Conservation (phyloP, 2,113 vertebrate genomes). For the Sturnus vulgaris region DNA sequence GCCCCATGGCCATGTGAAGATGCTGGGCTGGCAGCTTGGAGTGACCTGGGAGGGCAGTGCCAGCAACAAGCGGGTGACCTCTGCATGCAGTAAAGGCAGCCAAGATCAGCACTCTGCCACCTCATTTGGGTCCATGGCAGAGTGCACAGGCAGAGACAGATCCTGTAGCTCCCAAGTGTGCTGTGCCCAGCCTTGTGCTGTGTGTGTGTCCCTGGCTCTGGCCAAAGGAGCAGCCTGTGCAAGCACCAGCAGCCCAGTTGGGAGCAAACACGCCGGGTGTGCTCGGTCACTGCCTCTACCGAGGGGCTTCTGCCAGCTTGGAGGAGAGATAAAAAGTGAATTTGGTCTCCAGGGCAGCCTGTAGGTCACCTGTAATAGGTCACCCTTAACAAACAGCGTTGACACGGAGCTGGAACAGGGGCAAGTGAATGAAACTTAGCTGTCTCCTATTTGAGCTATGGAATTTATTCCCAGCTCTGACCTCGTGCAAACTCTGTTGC, state of each 20-base stretch:
- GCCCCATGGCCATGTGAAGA: accelerated
- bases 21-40: accelerated
- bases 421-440: slow-evolving; percentile 36
- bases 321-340: neutral
- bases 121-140: neutral
- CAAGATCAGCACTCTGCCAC: neutral
- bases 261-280: accelerated
- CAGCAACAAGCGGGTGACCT: accelerated
- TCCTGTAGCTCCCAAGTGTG: accelerated
- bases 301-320: neutral
- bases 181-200: neutral
- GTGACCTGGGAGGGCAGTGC: neutral
- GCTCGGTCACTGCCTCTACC: neutral
- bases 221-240: accelerated
- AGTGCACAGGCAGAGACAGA: neutral
- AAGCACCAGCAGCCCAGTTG: accelerated
- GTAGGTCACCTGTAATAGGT: slow-evolving; percentile 21
- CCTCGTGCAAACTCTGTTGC: slow-evolving; percentile 47
- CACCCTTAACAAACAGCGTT: neutral
- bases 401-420: neutral
- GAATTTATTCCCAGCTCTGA: slow-evolving; percentile 47
- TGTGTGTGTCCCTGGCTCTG: neutral
- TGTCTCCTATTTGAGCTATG: slow-evolving; percentile 54
- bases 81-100: neutral
- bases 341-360: slow-evolving; percentile 6